Evolutionary conservation across 2,113 vertebrate genomes (phyloP), one percentile per base, ranked within the genome.

Genomic region (Balaeniceps rex): DNA sequence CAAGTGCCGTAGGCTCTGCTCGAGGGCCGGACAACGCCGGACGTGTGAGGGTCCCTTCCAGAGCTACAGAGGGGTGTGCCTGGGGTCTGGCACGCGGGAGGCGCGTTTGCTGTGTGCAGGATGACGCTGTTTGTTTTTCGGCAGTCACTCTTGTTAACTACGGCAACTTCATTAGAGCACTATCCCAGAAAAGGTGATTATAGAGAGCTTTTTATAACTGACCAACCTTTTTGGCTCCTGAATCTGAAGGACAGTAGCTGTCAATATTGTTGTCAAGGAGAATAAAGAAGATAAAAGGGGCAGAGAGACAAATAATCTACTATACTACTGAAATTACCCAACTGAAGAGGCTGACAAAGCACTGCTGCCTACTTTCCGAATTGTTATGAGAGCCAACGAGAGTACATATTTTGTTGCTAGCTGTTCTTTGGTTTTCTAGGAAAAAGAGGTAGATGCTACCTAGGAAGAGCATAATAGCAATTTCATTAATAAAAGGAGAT

Each of bases 11-110:
- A 6, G 46, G 70, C 33, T 52, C 26, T 16, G 61, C 61, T 18
- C 6, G 1, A 58, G 77, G 42, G 51, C 10, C 19, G 49, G 68
- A 5, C 21, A 4, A 12, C 2, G 0, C 51, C 1, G 1, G 42
- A 60, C 44, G 6, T 4, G 0, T 19, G 19, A 13, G 71, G n/a
- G 49, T 29, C 71, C 34, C 63, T 24, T 11, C 34, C 15, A 29
- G 44, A 28, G 52, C 44, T 26, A 1, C 11, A 5, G 38, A 33
- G 46, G 42, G 40, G 10, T 8, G 11, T 13, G 11, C 2, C 3
- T 9, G 34, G 40, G 23, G 21, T 34, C 29, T 34, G 36, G 64
- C 29, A 3, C 19, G 25, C 13, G 0, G 34, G 28, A 46, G 12
- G 13, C 9, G 2, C 5, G 2, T 31, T 58, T 24, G 33, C 40